Evolutionary conservation across 2,888 invertebrate genomes (phyloP), one percentile per base, ranked within the genome.

Genomic region (Reticulitermes lucifugus): DNA sequence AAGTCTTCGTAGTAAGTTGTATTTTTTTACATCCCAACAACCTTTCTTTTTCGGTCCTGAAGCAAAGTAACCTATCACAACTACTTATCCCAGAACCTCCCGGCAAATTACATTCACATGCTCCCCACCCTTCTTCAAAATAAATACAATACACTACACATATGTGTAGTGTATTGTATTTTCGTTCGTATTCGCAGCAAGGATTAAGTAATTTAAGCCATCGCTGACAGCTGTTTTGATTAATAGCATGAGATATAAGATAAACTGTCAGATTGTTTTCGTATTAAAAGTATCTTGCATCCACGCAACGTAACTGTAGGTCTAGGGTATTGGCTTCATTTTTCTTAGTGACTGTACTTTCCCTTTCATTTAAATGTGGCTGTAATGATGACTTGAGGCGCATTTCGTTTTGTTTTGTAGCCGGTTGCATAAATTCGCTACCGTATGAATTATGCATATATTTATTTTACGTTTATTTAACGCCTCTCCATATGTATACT

Each of bases 61-160:
- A 46, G 77, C 46, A 12, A 46, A 41, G 51, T 46, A 46, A n/a
- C n/a, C 0, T 41, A 43, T 75, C 43, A 7, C 18, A 41, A 0
- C 41, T 18, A 46, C 46, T 41, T 75, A 10, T 35, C 43, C 35
- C 18, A 43, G 22, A 43, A 41, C 75, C 75, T 35, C 22, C 77
- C 9, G 77, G 77, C 77, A 9, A 77, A 77, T n/a, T 77, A 21
- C 77, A 77, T 77, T 77, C 43, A n/a, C 43, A n/a, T 25, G 4
- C 25, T 65, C n/a, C 65, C 65, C 7, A n/a, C 55, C 18, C 55
- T 65, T 21, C 2, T 25, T 65, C 25, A 25, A 25, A 25, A 65
- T 2, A 65, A 65, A n/a, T 65, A 22, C 22, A n/a, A n/a, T 10
- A 25, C 25, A 25, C 25, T n/a, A 9, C 25, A 25, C 35, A 12